These are phyloP conservation scores for Gracilinanus agilis DNA, from an alignment of 2,113 vertebrate genomes.

Conservation along the genomic window DNA sequence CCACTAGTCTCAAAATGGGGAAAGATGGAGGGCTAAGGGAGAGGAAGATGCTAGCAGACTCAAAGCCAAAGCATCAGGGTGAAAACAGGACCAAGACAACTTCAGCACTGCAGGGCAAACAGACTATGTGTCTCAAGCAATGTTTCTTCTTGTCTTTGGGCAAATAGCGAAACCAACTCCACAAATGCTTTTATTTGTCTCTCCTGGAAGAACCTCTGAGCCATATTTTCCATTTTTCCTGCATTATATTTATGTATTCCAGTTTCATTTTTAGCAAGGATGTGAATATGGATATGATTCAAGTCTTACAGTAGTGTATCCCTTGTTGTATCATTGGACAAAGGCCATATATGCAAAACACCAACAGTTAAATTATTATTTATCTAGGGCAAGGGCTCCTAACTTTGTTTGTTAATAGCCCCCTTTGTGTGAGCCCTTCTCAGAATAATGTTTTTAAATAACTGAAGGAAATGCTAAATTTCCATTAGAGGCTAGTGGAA, in stretches of 20 bases:
- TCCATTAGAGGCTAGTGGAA: not conserved
- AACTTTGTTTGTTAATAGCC: not conserved
- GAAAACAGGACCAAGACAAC: not conserved
- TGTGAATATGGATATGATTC: not conserved
- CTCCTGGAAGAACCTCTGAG: not conserved
- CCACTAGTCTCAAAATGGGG: not conserved
- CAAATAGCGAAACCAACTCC: not conserved
- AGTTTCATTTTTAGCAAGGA: conserved; percentile 1
- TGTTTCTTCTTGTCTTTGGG: not conserved
- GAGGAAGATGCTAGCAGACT: not conserved
- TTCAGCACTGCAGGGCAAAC: not conserved
- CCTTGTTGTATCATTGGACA: not conserved
- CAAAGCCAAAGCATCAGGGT: not conserved
- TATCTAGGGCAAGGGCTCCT: not conserved
- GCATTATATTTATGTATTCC: not conserved
- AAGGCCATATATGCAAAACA: not conserved
- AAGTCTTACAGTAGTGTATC: not conserved
- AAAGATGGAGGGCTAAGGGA: not conserved
- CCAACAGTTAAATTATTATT: not conserved
- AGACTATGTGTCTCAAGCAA: not conserved
- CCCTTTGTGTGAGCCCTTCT: not conserved
- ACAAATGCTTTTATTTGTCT: conserved; percentile 6
- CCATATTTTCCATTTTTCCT: not conserved
- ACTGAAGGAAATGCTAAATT: not conserved
- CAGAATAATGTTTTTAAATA: not conserved